Evolutionary conservation across 1,140 invertebrate genomes (phyloP), one percentile per base, ranked within the genome.

Genomic region (Sinonovacula constricta): DNA sequence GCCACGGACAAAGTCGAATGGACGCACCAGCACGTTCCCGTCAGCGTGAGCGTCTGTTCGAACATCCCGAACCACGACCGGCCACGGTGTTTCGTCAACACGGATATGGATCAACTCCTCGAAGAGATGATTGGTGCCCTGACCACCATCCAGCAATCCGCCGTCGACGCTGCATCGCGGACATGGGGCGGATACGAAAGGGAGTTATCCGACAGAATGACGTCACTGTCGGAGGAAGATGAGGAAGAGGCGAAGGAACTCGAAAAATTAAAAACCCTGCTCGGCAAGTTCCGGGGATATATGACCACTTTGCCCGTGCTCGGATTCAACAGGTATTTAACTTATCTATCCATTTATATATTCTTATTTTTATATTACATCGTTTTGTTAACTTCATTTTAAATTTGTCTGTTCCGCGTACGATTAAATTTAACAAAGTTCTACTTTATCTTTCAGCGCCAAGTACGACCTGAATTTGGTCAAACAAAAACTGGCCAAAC

Each of bases 391-490:
- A 22, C 7, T 12, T 30, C 28, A 24, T 31, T 30, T 18, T 18
- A 3, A 7, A 7, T 59, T 3, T 4, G 15, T 26, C 28, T 15
- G 24, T 26, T 59, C 10, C 3, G 3, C 3, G 2, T 59, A 3
- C 26, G 18, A 4, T 28, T 59, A 28, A 14, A 59, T 30, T 3
- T 2, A 5, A 4, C 10, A 30, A 12, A 30, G 3, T 14, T 30
- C 10, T 26, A 59, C 14, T 31, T 59, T 3, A 26, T 31, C 14
- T 54, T 71, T 77, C 31, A 76, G 65, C 30, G 34, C 33, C 14
- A 80, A 65, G 18, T 83, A 83, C 45, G 81, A 83, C 34, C 4
- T 83, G 2, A 83, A 83, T 49, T 24, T 76, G 5, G 74, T 82
- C 12, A 82, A 82, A 33, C 49, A 53, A 3, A 33, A 75, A 18